phyloP scores from a whole-genome alignment of 2,113 vertebrate species.

The Pavo muticus region DNA sequence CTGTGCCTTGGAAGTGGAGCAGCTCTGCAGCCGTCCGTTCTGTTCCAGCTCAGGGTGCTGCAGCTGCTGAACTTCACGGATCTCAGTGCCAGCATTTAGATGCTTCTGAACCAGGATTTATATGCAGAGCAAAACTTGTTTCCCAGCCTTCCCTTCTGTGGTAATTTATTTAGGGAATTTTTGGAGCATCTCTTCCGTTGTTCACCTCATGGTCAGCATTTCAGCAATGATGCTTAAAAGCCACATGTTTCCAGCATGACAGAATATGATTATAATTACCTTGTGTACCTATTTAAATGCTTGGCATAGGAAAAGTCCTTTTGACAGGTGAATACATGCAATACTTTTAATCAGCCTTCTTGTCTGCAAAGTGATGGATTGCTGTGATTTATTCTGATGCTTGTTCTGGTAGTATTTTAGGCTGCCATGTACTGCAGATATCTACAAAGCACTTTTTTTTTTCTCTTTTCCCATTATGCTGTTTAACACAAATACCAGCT shows the following conservation, averaged over 20 bases:
- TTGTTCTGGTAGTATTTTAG: neutral
- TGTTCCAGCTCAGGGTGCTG: neutral
- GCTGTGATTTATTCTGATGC: neutral
- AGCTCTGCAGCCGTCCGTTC: neutral
- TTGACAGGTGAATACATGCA: neutral
- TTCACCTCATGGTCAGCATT: neutral
- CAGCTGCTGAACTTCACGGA: neutral
- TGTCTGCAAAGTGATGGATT: neutral
- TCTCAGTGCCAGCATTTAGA: neutral
- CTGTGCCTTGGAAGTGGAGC: neutral
- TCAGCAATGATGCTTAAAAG: neutral
- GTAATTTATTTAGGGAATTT: neutral
- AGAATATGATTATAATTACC: neutral
- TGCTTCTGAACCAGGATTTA: neutral
- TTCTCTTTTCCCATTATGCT: accelerated
- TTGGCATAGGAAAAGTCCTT: slow-evolving; percentile 16
- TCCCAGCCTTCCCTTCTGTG: accelerated
- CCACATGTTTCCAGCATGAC: neutral
- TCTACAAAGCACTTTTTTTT: neutral
- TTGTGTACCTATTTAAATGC: neutral
- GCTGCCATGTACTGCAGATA: neutral
- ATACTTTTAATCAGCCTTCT: slow-evolving; percentile 15
- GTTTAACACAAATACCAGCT: neutral
- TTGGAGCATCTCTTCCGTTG: neutral
- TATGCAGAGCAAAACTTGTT: neutral